Conservation (phyloP, 1,140 invertebrate species). For the Drosophila teissieri region DNA sequence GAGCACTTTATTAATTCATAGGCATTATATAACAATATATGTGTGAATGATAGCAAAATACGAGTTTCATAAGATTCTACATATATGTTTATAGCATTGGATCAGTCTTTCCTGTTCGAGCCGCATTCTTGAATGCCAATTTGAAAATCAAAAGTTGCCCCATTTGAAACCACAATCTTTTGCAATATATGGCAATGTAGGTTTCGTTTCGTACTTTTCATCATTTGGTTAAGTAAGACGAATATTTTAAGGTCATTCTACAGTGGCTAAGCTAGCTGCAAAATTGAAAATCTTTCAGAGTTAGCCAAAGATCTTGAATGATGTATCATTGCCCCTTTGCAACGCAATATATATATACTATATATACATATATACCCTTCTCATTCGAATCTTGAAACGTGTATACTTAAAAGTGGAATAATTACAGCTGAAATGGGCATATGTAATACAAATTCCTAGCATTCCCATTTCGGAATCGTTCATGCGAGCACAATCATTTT, state of each 20-base stretch:
- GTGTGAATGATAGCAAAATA: too few relatives aligned
- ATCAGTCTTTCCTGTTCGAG: background rate
- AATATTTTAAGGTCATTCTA: background rate
- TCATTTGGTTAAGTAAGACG: background rate
- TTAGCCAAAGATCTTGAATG: too few relatives aligned
- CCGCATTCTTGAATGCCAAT: slow-evolving; percentile 11
- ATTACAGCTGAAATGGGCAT: background rate
- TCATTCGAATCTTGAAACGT: too few relatives aligned
- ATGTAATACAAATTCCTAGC: slow-evolving; percentile 1
- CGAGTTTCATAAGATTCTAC: too few relatives aligned
- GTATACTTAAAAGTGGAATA: background rate
- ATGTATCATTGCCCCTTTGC: too few relatives aligned
- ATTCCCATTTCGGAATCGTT: slow-evolving; percentile 7
- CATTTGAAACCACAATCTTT: slow-evolving; percentile 7
- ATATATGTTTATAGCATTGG: too few relatives aligned
- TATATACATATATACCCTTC: too few relatives aligned
- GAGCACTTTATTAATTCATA: background rate
- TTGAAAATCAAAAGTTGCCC: slow-evolving; percentile 1
- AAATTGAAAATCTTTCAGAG: too few relatives aligned
- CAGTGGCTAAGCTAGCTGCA: too few relatives aligned
- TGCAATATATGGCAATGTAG: slow-evolving; percentile 6
- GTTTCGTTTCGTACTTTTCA: background rate
- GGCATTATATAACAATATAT: too few relatives aligned
- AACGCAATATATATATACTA: too few relatives aligned
- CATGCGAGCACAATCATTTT: slow-evolving; percentile 3